Percentiles rank a stretch among this genome's conserved stretches.
These are phyloP conservation scores for Drosophila nannoptera DNA, from an alignment of 1,140 invertebrate species.

Conservation along the genomic window DNA sequence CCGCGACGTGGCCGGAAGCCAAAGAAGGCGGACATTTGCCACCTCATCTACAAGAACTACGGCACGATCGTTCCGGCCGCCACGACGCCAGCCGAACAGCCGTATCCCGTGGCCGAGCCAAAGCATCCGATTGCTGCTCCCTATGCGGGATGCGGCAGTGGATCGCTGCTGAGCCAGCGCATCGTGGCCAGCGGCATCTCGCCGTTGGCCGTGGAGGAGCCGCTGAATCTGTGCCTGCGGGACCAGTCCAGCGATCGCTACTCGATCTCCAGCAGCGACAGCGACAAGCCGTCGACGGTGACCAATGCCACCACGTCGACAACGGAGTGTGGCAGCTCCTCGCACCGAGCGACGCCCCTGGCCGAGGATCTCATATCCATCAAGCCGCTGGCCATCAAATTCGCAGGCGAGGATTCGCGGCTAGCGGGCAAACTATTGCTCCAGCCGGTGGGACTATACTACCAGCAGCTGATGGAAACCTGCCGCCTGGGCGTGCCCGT, in stretches of 20 bases:
- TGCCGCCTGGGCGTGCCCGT: conserved; percentile 58
- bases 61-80: conserved; percentile 86
- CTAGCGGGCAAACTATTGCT: conserved; percentile 80
- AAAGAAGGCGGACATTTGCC: conserved; percentile 93
- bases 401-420: conserved; percentile 19
- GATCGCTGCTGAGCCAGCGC: neutral
- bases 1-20: conserved; percentile 90
- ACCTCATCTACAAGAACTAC: conserved; percentile 94
- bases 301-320: conserved; percentile 38
- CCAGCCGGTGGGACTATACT: conserved; percentile 87
- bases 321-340: conserved; percentile 57
- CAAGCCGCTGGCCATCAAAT: conserved; percentile 46
- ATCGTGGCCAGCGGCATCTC: neutral
- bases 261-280: conserved; percentile 73
- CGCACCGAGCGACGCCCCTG: conserved; percentile 54
- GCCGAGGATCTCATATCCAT: conserved; percentile 23
- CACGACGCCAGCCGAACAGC: conserved; percentile 1
- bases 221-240: conserved; percentile 90
- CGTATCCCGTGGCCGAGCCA: conserved; percentile 5
- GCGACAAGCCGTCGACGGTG: conserved; percentile 35
- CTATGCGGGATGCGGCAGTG: neutral
- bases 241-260: conserved; percentile 79
- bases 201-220: conserved; percentile 81
- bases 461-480: conserved; percentile 83
- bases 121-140: conserved; percentile 52